Evolutionary conservation across 1,140 invertebrate genomes (phyloP), one percentile per base, ranked within the genome.

Genomic region (Ostrea edulis): DNA sequence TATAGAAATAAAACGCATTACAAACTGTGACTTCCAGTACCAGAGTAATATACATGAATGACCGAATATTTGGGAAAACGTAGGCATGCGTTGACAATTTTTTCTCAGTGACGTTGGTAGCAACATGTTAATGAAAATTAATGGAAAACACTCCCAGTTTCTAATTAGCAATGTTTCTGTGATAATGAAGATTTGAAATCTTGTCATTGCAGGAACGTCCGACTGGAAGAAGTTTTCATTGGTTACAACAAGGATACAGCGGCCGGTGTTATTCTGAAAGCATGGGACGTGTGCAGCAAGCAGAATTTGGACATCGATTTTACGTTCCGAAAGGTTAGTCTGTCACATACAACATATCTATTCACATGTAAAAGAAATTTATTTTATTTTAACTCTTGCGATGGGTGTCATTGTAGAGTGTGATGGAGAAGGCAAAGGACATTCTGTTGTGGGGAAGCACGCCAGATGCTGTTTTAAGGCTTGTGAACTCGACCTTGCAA

Each of bases 171-270:
- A 17, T 12, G 54, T 58, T 4, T 44, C 35, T 44, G 35, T 44
- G 35, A 44, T 44, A 44, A 44, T 44, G 35, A 44, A 44, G 35
- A 44, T 44, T 0, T 68, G 68, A 25, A 44, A 68, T 11, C 22
- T 71, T 14, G 14, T 86, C 71, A 14, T 25, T 11, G 25, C 53
- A 65, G 52, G 17, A 87, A 7, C 11, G 53, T 52, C 0, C 84
- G 85, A 71, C 7, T 68, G 8, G 89, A 86, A 14, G 90, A 92
- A 44, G 89, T 86, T 17, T 93, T 93, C 88, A 92, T 93, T 88
- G 93, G 93, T 53, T 92, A 90, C 84, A 92, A 94, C 90, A 89
- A 90, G 12, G 93, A 94, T 86, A 92, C 93, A n/a, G 85, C 91
- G 4, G 91, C 93, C 8, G 90, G 92, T n/a, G 87, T 93, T 44